Conservation (phyloP, 2,888 invertebrate species). For the Lathronympha strigana region DNA sequence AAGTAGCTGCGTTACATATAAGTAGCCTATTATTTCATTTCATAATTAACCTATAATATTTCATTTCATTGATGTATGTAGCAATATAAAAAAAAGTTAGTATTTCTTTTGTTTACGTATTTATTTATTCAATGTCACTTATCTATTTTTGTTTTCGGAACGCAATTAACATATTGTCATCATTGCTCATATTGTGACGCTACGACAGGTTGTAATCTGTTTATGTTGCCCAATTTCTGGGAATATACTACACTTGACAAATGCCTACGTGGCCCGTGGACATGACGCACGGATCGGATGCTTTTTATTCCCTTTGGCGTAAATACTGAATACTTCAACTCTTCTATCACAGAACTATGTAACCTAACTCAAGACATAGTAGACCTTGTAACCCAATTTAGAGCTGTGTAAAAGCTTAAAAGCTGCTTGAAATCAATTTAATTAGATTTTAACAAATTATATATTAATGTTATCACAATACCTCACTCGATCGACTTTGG, state of each 20-base stretch:
- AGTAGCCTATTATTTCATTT: too few species aligned
- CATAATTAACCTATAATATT: too few species aligned
- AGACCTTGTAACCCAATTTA: too few species aligned
- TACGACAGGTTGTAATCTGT: neutral
- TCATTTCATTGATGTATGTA: too few species aligned
- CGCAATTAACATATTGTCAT: neutral
- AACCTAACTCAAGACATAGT: neutral
- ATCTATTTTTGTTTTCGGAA: neutral
- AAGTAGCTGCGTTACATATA: too few species aligned
- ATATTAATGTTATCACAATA: too few species aligned
- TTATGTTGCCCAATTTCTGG: neutral
- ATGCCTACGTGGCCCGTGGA: neutral
- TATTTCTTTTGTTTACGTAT: too few species aligned
- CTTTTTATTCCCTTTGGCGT: neutral
- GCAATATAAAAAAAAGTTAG: too few species aligned
- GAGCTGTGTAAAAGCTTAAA: too few species aligned
- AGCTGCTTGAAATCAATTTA: too few species aligned
- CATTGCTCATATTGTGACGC: neutral
- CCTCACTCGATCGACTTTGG: too few species aligned
- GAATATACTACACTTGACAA: neutral
- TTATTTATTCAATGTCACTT: neutral
- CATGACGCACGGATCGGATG: slow-evolving; percentile 1
- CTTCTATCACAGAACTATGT: neutral
- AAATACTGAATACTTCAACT: neutral
- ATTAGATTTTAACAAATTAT: too few species aligned